Conservation (phyloP, 2,113 vertebrate genomes). For the Ranitomeya variabilis region DNA sequence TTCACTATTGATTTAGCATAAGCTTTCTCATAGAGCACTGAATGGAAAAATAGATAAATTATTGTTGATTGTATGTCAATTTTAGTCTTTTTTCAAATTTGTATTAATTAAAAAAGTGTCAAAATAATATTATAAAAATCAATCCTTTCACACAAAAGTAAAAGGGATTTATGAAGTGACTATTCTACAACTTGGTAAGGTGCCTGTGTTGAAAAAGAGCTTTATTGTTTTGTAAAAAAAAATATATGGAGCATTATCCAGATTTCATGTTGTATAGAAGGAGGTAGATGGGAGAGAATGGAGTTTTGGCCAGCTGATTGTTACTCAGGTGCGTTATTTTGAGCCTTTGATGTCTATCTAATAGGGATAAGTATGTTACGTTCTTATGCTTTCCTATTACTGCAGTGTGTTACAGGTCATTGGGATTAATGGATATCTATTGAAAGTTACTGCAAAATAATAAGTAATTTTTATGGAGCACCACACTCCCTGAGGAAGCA, state of each 20-base stretch:
- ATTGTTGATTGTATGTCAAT: not conserved
- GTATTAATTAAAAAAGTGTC: not conserved
- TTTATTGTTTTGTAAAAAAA: not conserved
- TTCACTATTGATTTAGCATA: not conserved
- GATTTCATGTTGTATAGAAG: not conserved
- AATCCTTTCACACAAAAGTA: not conserved
- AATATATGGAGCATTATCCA: not conserved
- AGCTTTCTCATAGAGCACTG: not conserved
- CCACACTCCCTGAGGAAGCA: no score
- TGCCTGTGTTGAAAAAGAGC: not conserved
- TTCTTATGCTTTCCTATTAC: not conserved
- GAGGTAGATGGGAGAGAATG: not conserved
- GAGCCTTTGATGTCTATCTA: not conserved
- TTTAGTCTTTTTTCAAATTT: not conserved
- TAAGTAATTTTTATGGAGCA: not conserved
- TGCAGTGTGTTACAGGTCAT: not conserved
- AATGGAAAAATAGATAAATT: not conserved
- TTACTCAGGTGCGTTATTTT: not conserved
- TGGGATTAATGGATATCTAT: not conserved
- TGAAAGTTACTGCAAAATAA: not conserved
- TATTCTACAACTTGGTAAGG: not conserved
- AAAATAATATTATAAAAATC: not conserved
- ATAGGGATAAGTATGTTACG: not conserved
- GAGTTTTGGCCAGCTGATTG: not conserved
- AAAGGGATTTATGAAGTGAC: not conserved